Evolutionary conservation across 2,888 invertebrate genomes (phyloP), one percentile per base, ranked within the genome.

Genomic region (Dichetophora obliterata): DNA sequence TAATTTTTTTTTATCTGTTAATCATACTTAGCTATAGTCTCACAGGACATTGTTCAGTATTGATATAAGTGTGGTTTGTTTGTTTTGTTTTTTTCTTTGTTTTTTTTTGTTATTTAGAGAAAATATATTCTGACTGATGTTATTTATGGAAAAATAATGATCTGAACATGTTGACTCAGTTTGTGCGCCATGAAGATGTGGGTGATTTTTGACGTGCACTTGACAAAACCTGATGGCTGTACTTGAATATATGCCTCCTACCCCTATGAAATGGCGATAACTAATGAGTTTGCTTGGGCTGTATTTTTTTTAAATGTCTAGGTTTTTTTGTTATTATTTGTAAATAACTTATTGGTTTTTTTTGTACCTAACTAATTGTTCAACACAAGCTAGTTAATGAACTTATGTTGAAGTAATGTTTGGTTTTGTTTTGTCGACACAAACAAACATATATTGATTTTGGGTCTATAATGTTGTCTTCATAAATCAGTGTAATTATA

Each of bases 251-350:
- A 31, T 31, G 31, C 11, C 11, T 8, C 27, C 57, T 5, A 11
- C 57, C 27, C 27, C 1, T 11, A 5, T 57, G 16, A 5, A 22
- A 16, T 24, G 59, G 27, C 59, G 27, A 16, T 24, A 59, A 59
- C 27, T 59, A 59, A 59, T 59, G 59, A 59, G 59, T 59, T 59
- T 59, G 59, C 27, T 59, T 59, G 27, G 59, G 27, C 27, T 59
- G 1, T 59, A 59, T 59, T 59, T 59, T 5, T 24, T 9, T 19
- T 59, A 27, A 59, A 1, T 59, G 5, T 59, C 9, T 27, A 24
- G 24, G 5, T 24, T 59, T 59, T 59, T 24, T 27, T 27, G 22
- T 24, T 59, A 27, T 27, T 59, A 5, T 59, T 19, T 16, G 59
- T 59, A 27, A 59, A 27, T 59, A 11, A 5, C 8, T 37, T 59